Base-by-base conservation (phyloP, 1,140 invertebrate species). In the Capitella teleta region DNA sequence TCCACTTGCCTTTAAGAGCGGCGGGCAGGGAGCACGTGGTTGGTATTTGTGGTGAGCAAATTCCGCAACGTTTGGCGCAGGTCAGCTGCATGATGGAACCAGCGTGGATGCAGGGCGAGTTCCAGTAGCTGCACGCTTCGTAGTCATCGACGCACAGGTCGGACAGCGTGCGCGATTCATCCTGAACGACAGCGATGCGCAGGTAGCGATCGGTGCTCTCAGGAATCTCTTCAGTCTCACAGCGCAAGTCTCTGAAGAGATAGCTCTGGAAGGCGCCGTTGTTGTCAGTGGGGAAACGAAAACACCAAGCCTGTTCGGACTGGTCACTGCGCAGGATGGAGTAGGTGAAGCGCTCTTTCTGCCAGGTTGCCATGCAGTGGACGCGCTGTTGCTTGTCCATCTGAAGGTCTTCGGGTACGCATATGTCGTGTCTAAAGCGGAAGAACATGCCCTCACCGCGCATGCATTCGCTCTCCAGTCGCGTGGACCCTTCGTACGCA, bases 381-480 rank as follows among this genome's bases (percentile, higher is more conserved):
- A 44, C 26, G 19, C 21, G 37, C 40, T 51, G 49, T 2, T 8
- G 28, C 6, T 5, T n/a, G 40, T 18, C 10, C 49, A 51, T 51
- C 23, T 45, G 25, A 10, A 51, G 26, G 10, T 28, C 38, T 1
- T 43, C 23, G 1, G 49, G 49, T 12, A 51, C 37, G 38, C 49
- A 51, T 16, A 28, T 25, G 25, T 28, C 23, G 28, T 51, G 18
- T 12, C 49, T 12, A 41, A 51, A 51, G 21, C 24, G 38, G 49
- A 51, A 51, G 40, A 5, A 42, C 30, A 51, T 51, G n/a, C 49
- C 49, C 26, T 43, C 37, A 5, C 49, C 49, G 14, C 16, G 10
- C 37, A 43, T 44, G 25, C 49, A 51, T 12, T 51, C 49, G 38
- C 38, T 44, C 38, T 51, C 49, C 25, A 51, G 25, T 42, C 49